Conservation (phyloP, 2,797 vertebrate species). For the Sitta carolinensis region DNA sequence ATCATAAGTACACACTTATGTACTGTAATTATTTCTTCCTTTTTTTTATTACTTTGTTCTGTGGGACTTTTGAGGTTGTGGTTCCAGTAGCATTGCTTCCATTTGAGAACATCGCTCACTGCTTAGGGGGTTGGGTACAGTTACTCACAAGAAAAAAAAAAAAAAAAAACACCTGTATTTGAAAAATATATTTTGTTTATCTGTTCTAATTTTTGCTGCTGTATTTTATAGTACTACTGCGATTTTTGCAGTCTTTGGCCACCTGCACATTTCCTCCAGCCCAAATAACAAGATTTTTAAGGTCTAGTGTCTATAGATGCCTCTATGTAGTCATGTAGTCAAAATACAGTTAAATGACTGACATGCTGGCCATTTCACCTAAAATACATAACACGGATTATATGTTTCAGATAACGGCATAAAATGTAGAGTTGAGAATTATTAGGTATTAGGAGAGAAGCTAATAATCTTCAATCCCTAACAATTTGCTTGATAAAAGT, state of each 20-base stretch:
- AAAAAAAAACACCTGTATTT: background rate
- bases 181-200: background rate
- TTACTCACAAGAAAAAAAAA: background rate
- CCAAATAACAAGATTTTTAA: background rate
- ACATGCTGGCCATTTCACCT: background rate
- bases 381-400: background rate
- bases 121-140: accelerated
- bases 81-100: background rate
- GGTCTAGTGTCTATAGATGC: background rate
- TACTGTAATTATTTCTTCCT: background rate
- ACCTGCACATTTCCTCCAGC: background rate
- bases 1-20: background rate
- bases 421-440: background rate
- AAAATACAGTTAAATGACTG: background rate
- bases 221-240: background rate
- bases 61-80: background rate
- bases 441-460: background rate
- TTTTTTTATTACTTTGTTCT: background rate
- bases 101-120: background rate
- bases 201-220: background rate
- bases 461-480: background rate
- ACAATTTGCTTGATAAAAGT: background rate
- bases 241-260: background rate
- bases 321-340: background rate
- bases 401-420: background rate